Base-by-base conservation (phyloP, 2,888 invertebrate species). In the Eupithecia vulgata region DNA sequence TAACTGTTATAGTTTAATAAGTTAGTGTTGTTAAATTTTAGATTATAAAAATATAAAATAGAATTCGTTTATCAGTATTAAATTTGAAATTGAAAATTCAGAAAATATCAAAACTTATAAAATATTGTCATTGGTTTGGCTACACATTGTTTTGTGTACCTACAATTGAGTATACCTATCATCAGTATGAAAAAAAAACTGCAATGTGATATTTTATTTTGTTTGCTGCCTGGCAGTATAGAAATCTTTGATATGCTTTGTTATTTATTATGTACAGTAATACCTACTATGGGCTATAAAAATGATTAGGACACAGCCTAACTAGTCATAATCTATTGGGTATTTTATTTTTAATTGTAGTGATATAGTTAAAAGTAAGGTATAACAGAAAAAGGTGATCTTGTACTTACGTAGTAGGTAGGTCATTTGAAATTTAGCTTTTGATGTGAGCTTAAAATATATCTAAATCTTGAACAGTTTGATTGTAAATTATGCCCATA, bases 221-320 rank as follows among this genome's bases (percentile, higher is more conserved):
- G 34, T 79, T 79, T 69, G 72, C 78, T 78, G 79, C 78, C 64
- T 71, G 71, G 78, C 77, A 77, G 78, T 76, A n/a, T 37, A 62
- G 17, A 37, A 57, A 5, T 48, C 25, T 25, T 37, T 37, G 10
- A 42, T 10, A 40, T 59, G 21, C 15, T 37, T 37, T 57, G 37
- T 68, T 68, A 37, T 21, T n/a, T 37, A n/a, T 59, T 59, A 42
- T 13, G n/a, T n/a, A n/a, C n/a, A n/a, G n/a, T n/a, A 42, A 40
- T 12, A 34, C 61, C 34, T 62, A 5, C n/a, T 13, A 40, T 65
- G 65, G 65, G 65, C 65, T 65, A 21, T 65, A 65, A 65, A 65
- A 40, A 65, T 17, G 61, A 40, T 64, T 64, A 65, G 61, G 61
- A 61, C 13, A 37, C 71, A 75, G 71, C 62, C 61, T 62, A 67